Conservation (phyloP, 2,113 vertebrate genomes). For the Scortum barcoo region DNA sequence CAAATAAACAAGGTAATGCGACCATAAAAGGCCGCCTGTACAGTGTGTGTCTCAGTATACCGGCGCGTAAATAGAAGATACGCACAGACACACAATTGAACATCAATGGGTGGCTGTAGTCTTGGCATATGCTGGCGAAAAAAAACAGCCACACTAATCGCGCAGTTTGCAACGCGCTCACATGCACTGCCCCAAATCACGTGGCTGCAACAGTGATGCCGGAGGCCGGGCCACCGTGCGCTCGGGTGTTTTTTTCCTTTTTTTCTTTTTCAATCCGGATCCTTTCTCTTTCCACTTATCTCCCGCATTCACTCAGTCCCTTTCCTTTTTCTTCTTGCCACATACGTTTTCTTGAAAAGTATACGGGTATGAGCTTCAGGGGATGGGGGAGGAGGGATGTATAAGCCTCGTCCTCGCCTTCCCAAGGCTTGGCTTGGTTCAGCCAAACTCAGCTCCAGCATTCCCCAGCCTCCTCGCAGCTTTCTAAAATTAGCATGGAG, state of each 20-base stretch:
- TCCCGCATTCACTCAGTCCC: slow-evolving; percentile 8
- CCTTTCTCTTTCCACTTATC: not conserved
- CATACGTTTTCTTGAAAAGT: slow-evolving; percentile 50
- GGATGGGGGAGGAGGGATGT: not conserved
- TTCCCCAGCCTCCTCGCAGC: slow-evolving; percentile 17
- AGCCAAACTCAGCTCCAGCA: slow-evolving; percentile 35
- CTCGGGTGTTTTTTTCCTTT: not conserved
- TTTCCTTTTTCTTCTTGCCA: not conserved
- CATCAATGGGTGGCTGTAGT: slow-evolving; percentile 20
- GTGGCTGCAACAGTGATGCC: slow-evolving; percentile 35
- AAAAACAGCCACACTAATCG: slow-evolving; percentile 26
- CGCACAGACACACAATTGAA: slow-evolving; percentile 4
- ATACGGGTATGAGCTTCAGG: slow-evolving; percentile 44
- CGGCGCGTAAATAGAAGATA: slow-evolving; percentile 1
- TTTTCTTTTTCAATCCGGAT: slow-evolving; percentile 2
- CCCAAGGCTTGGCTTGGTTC: slow-evolving; percentile 25
- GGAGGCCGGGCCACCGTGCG: not conserved
- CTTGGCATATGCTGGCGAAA: slow-evolving; percentile 7
- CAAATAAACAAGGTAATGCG: slow-evolving; percentile 27
- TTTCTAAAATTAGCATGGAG: slow-evolving; percentile 66
- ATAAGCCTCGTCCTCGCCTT: not conserved
- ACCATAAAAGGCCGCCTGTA: not conserved
- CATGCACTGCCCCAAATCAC: slow-evolving; percentile 39
- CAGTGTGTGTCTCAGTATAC: not conserved
- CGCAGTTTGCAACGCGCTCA: slow-evolving; percentile 8